Evolutionary conservation across 2,797 vertebrate genomes (phyloP).

Genomic region (Morelia viridis): DNA sequence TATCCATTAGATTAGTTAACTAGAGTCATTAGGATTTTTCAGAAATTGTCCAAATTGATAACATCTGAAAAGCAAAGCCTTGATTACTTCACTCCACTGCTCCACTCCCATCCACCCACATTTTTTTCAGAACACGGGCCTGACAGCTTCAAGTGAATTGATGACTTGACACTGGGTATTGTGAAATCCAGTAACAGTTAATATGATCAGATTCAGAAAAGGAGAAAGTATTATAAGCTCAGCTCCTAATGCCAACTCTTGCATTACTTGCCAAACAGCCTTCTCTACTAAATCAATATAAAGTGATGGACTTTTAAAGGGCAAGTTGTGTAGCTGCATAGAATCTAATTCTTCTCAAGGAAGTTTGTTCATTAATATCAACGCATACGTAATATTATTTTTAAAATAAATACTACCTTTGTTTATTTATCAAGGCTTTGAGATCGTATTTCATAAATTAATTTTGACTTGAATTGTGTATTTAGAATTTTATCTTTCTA

Average conservation of each 20-base stretch:
- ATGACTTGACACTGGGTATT: not conserved
- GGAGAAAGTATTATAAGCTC: slow-evolving; percentile 32
- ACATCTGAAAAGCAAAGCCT: slow-evolving; percentile 47
- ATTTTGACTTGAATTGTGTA: not conserved
- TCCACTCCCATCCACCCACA: slow-evolving; percentile 36
- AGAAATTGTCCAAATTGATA: slow-evolving; percentile 47
- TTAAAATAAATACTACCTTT: not conserved
- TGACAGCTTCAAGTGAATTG: slow-evolving; percentile 29
- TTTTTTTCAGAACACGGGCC: not conserved
- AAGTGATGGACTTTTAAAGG: not conserved
- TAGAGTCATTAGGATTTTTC: slow-evolving; percentile 55
- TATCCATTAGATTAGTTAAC: slow-evolving; percentile 57
- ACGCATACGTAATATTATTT: not conserved
- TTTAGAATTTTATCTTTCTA: not conserved
- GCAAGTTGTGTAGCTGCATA: not conserved
- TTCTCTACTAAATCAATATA: slow-evolving; percentile 40
- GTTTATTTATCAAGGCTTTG: not conserved
- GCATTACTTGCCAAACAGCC: slow-evolving; percentile 30
- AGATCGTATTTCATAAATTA: not conserved
- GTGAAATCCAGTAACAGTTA: slow-evolving; percentile 6
- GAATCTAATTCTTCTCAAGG: not conserved
- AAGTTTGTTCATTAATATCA: not conserved
- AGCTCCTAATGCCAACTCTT: slow-evolving; percentile 7
- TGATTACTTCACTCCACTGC: slow-evolving; percentile 44
- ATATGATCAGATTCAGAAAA: slow-evolving; percentile 51